Evolutionary conservation across 2,888 invertebrate genomes (phyloP).

Genomic region (Aphrophora alni): DNA sequence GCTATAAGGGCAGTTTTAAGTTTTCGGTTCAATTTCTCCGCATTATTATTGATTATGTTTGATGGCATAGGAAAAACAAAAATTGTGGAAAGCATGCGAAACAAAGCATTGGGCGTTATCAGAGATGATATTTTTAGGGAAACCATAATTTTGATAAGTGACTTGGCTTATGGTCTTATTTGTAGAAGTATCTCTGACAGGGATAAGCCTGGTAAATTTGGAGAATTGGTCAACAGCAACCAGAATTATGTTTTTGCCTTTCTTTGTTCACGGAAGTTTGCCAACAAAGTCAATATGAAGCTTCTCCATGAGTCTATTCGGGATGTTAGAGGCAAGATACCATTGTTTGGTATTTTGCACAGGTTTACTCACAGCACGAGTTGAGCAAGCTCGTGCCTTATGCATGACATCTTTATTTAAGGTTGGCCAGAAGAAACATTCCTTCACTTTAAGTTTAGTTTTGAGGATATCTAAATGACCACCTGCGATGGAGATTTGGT

Average conservation of each 20-base stretch:
- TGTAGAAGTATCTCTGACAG: background rate
- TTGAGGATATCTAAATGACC: too few species aligned
- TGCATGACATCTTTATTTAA: too few species aligned
- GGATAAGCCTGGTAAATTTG: slow-evolving; percentile 3
- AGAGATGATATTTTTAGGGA: slow-evolving; percentile 20
- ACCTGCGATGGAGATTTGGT: too few species aligned
- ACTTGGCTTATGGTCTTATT: background rate
- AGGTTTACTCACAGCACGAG: too few species aligned
- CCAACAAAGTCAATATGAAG: slow-evolving; percentile 15
- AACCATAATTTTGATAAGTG: background rate
- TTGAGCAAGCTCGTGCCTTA: too few species aligned
- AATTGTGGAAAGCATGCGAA: slow-evolving; percentile 13
- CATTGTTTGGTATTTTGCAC: too few species aligned
- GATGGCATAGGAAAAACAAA: slow-evolving; percentile 12
- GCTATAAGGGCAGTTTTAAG: too few species aligned
- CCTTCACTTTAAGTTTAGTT: too few species aligned
- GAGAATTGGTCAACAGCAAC: background rate
- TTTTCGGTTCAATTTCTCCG: background rate
- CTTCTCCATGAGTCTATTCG: slow-evolving; percentile 6
- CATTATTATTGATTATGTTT: slow-evolving; percentile 4
- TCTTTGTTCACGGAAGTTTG: slow-evolving; percentile 12
- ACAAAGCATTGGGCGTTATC: slow-evolving; percentile 11
- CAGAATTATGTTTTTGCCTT: slow-evolving; percentile 6
- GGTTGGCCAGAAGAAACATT: too few species aligned
- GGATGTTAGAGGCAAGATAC: too few species aligned